phyloP scores from a whole-genome alignment of 2,888 invertebrate genomes.

The Rhaphigaster nebulosa region DNA sequence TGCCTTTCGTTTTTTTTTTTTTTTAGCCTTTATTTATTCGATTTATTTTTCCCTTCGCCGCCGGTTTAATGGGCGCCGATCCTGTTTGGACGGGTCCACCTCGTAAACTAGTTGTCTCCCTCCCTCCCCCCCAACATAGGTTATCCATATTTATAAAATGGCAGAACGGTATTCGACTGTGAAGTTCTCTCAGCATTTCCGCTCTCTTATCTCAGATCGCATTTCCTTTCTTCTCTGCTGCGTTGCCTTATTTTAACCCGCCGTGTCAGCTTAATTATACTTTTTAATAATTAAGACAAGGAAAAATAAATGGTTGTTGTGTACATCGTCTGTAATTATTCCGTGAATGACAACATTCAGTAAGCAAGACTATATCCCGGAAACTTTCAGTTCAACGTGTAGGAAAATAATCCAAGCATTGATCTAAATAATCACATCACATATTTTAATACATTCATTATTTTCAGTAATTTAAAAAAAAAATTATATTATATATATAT shows the following conservation, averaged over 20 bases:
- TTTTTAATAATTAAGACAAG: background rate
- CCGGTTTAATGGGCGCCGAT: slow-evolving; percentile 16
- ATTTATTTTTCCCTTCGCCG: slow-evolving; percentile 19
- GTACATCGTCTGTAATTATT: background rate
- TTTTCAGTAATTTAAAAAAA: too few relatives aligned
- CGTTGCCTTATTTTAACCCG: background rate
- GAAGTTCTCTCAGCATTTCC: slow-evolving; percentile 32
- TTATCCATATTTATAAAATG: slow-evolving; percentile 31
- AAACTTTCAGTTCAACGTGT: background rate
- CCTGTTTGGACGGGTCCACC: background rate
- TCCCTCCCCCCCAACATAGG: background rate
- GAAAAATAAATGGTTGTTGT: background rate
- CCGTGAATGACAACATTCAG: background rate
- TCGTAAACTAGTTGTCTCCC: background rate
- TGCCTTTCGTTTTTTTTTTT: slow-evolving; percentile 32
- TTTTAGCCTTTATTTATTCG: slow-evolving; percentile 40
- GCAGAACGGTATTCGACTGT: slow-evolving; percentile 25
- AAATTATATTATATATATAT: too few relatives aligned
- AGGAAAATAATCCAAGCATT: background rate
- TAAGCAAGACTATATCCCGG: background rate
- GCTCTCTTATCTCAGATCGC: slow-evolving; percentile 8
- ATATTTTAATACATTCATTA: background rate
- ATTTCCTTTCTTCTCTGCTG: background rate
- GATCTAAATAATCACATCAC: background rate
- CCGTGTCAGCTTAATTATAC: slow-evolving; percentile 8